These are phyloP conservation scores for Drosophila lutescens DNA, from an alignment of 2,888 invertebrate genomes.

Conservation along the genomic window DNA sequence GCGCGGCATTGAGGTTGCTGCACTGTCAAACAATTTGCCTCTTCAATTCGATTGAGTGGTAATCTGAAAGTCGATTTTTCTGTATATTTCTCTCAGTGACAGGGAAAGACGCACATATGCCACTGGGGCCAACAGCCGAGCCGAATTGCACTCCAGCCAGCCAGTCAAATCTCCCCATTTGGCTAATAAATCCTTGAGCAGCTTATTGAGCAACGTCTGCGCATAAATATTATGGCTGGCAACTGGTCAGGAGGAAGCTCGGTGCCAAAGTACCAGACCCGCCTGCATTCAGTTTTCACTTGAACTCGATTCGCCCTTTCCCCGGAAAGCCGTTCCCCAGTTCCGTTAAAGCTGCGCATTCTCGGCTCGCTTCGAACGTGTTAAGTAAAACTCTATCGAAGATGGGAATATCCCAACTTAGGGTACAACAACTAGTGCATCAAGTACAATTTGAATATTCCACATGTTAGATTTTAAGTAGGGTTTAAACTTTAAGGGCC, in stretches of 20 bases:
- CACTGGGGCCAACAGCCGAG: conserved; percentile 27
- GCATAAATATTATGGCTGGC: conserved; percentile 77
- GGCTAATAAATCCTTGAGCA: conserved; percentile 84
- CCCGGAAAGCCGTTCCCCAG: not conserved
- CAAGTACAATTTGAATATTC: too few species aligned
- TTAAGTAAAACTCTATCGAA: conserved; percentile 65
- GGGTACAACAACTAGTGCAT: not conserved
- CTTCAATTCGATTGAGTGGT: not conserved
- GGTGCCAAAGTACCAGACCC: conserved; percentile 12
- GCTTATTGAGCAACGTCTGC: conserved; percentile 82
- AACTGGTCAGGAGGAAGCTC: conserved; percentile 55
- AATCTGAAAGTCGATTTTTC: not conserved
- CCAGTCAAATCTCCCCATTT: conserved; percentile 84
- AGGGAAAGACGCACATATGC: conserved; percentile 62
- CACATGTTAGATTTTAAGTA: too few species aligned
- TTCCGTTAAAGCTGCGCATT: conserved; percentile 39
- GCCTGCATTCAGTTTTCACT: conserved; percentile 44
- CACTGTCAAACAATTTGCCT: conserved; percentile 14
- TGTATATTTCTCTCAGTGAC: conserved; percentile 57
- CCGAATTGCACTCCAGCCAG: conserved; percentile 7
- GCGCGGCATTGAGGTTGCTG: conserved; percentile 4
- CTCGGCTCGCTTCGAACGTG: conserved; percentile 60
- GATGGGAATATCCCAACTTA: conserved; percentile 6
- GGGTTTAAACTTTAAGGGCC: too few species aligned
- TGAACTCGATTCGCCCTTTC: conserved; percentile 42